A percentile compares a stretch with the other conserved stretches of the same genome.
phyloP scores from a whole-genome alignment of 2,113 vertebrate genomes.

The Amia ocellicauda region DNA sequence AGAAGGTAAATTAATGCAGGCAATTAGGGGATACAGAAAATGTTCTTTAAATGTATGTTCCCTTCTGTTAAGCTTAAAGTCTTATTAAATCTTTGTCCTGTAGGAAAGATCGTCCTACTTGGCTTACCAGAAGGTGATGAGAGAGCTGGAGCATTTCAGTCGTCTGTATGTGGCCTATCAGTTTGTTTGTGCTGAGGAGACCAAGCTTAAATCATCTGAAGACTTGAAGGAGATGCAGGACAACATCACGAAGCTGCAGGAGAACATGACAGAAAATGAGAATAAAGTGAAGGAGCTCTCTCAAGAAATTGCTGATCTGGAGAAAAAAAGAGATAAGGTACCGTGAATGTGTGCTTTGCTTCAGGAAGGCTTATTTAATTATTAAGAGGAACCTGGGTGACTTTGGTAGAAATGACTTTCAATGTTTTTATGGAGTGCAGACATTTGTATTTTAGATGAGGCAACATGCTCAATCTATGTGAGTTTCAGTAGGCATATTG shows the following conservation, averaged over 20 bases:
- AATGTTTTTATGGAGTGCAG: no score
- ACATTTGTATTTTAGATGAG: no score
- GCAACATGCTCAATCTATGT: no score
- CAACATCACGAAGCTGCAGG: constrained; percentile 62
- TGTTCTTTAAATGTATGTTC: no score
- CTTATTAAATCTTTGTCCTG: background rate
- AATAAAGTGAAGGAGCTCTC: constrained; percentile 67
- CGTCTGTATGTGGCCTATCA: constrained; percentile 80
- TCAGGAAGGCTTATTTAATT: no score
- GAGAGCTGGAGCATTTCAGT: constrained; percentile 79
- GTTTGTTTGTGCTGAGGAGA: constrained; percentile 82
- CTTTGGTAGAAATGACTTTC: no score
- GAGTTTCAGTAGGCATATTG: no score
- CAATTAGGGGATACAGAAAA: no score
- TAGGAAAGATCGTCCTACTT: constrained; percentile 84
- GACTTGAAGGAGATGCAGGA: constrained; percentile 74
- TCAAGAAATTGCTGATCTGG: constrained; percentile 73
- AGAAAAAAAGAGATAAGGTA: constrained; percentile 81
- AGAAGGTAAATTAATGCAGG: constrained; percentile 67
- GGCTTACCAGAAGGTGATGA: constrained; percentile 86
- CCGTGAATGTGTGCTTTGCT: no score
- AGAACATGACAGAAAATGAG: constrained; percentile 68
- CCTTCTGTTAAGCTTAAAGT: no score
- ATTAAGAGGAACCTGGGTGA: no score
- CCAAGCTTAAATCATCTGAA: constrained; percentile 64